Evolutionary conservation across 2,888 invertebrate genomes (phyloP), one percentile per base, ranked within the genome.

Genomic region (Muschampia plurimacula): DNA sequence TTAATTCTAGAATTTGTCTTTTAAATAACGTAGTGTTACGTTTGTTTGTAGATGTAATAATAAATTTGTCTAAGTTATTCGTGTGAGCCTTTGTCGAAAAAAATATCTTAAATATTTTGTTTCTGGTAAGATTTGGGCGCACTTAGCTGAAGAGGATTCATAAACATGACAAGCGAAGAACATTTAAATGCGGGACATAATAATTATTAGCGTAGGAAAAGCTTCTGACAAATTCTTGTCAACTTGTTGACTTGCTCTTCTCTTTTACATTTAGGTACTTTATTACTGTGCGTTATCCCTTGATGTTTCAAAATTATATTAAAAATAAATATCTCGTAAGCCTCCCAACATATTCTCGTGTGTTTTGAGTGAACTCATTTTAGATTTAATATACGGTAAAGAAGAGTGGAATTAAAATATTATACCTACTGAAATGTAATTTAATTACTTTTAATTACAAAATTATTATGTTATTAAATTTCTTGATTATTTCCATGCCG

Each of bases 161-260:
- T 64, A 65, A 65, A 70, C 65, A 70, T 70, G 70, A 71, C 70
- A 71, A 71, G 70, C 65, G 32, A 66, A 71, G 28, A 71, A 46
- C 59, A 65, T 71, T 71, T 65, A 71, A 71, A 71, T 65, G 44
- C 67, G 67, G 44, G 46, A 36, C 57, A 64, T 64, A 59, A 70
- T 71, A 66, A 22, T 22, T 66, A 22, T 22, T 66, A 60, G 46
- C 60, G 64, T 46, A 28, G 59, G 65, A 44, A 39, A 44, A 66
- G 46, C 59, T 60, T 36, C 70, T 60, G 70, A 66, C 70, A 71
- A 71, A 49, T 57, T 32, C 49, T 49, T 66, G 65, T 60, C 65
- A 59, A 71, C 70, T 64, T 65, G 70, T 66, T 60, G 59, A 71
- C 57, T 65, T 46, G 46, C 41, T 64, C 49, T 66, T 71, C 44